Evolutionary conservation across 2,113 vertebrate species (phyloP).

Genomic region (Sceloporus undulatus): DNA sequence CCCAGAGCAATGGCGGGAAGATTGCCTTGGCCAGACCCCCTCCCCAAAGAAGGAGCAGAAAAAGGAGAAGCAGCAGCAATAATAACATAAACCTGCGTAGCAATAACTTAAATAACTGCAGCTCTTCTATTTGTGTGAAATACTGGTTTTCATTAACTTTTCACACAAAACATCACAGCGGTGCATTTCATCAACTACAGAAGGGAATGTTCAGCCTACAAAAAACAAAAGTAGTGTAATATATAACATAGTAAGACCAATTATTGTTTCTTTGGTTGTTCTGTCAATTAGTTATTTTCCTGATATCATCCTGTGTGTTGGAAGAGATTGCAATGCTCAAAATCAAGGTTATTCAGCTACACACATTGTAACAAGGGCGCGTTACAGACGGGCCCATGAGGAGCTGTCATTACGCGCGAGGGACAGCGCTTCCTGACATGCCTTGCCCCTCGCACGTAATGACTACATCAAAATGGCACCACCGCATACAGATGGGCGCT

Average conservation of each 20-base stretch:
- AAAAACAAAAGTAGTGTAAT: neutral
- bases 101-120: neutral
- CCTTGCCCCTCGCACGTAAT: too few species aligned
- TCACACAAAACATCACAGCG: slow-evolving; percentile 17
- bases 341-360: neutral
- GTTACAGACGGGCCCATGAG: too few species aligned
- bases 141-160: neutral
- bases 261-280: neutral
- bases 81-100: too few species aligned
- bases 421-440: too few species aligned
- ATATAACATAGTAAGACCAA: neutral
- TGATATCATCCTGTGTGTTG: neutral
- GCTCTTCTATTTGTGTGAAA: neutral
- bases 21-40: too few species aligned
- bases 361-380: too few species aligned
- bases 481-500: too few species aligned
- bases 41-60: too few species aligned
- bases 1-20: too few species aligned
- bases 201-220: neutral
- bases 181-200: slow-evolving; percentile 17
- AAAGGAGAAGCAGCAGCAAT: too few species aligned
- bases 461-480: too few species aligned
- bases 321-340: neutral
- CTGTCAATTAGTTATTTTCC: neutral
- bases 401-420: too few species aligned